phyloP scores from a whole-genome alignment of 2,113 vertebrate genomes.

The Ellobius talpinus region DNA sequence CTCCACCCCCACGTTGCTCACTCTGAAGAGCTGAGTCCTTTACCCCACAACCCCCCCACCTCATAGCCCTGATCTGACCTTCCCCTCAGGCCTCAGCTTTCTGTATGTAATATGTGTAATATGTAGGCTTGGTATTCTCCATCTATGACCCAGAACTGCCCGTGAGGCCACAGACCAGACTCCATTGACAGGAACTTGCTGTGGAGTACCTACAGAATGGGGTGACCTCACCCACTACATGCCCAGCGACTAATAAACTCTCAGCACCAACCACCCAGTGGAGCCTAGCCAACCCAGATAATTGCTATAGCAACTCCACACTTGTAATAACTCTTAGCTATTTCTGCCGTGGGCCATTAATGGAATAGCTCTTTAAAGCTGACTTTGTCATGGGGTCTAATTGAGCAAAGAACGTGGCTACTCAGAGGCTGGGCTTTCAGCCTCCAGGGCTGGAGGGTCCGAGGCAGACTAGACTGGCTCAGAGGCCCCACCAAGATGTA shows the following conservation, averaged over 20 bases:
- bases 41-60: background rate
- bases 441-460: slow-evolving; percentile 48
- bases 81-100: background rate
- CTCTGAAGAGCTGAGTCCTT: no score
- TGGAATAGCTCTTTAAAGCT: slow-evolving; percentile 75
- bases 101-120: background rate
- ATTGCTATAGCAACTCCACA: slow-evolving; percentile 80
- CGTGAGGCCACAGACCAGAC: background rate
- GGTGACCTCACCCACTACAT: background rate
- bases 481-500: slow-evolving; percentile 16
- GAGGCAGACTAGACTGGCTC: slow-evolving; percentile 64
- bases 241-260: slow-evolving; percentile 74
- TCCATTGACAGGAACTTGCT: slow-evolving; percentile 1
- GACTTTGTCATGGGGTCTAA: slow-evolving; percentile 73
- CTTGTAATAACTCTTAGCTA: slow-evolving; percentile 79
- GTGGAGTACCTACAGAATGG: background rate
- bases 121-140: background rate
- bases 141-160: background rate
- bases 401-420: slow-evolving; percentile 48
- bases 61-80: background rate
- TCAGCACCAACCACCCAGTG: slow-evolving; percentile 45
- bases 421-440: background rate
- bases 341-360: slow-evolving; percentile 77
- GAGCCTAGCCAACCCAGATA: slow-evolving; percentile 71
- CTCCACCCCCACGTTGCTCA: no score